These are phyloP conservation scores for Cyprinodon diabolis DNA, from an alignment of 2,797 vertebrate genomes.

Conservation along the genomic window DNA sequence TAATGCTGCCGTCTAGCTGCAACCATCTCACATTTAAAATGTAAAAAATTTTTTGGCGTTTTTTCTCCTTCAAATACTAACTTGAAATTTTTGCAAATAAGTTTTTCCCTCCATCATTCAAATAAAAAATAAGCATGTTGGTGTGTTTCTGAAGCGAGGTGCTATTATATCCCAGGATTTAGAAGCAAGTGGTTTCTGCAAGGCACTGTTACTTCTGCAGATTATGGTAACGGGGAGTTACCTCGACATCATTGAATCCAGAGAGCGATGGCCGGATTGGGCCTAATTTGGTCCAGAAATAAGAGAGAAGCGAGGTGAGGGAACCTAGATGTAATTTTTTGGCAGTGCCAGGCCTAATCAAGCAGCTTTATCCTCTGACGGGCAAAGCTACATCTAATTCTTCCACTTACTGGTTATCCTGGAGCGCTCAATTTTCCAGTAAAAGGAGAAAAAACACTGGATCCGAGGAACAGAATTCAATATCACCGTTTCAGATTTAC, in stretches of 20 bases:
- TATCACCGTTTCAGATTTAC: constrained; percentile 37
- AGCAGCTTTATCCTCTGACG: constrained; percentile 14
- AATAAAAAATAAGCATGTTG: constrained; percentile 20
- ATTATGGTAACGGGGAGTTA: constrained; percentile 76
- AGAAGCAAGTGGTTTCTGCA: constrained; percentile 76
- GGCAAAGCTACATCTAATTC: constrained; percentile 32
- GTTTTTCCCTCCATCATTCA: not conserved
- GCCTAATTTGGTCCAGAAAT: constrained; percentile 77
- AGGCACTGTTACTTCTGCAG: constrained; percentile 89
- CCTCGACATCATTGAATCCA: constrained; percentile 74
- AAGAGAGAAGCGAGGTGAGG: constrained; percentile 60
- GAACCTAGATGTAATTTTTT: constrained; percentile 50
- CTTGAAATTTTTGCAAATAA: constrained; percentile 7
- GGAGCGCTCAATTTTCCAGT: constrained; percentile 42
- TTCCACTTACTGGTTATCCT: constrained; percentile 47
- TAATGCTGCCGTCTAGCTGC: constrained; percentile 16
- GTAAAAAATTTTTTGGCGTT: constrained; percentile 16
- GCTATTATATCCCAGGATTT: constrained; percentile 69
- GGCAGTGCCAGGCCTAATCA: constrained; percentile 73
- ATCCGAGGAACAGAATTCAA: constrained; percentile 50
- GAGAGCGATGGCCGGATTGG: constrained; percentile 49
- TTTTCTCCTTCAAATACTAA: constrained; percentile 48
- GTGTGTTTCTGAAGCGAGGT: constrained; percentile 43
- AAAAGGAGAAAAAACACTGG: constrained; percentile 30
- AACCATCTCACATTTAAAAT: constrained; percentile 3